Conservation (phyloP, 2,113 vertebrate genomes). For the Eptatretus burgeri region DNA sequence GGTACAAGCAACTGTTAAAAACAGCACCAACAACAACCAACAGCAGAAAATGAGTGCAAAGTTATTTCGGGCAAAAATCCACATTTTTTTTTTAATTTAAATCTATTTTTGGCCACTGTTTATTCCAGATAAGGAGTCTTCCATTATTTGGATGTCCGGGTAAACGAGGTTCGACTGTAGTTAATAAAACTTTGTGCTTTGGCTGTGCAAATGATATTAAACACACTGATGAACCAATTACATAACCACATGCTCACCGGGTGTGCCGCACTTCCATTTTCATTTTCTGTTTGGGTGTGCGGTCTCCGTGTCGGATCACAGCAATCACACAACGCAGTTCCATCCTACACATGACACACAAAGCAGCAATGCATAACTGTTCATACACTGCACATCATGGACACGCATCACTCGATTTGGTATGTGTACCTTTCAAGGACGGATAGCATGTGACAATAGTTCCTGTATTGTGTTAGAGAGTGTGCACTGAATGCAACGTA, state of each 20-base stretch:
- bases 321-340: slow-evolving; percentile 89
- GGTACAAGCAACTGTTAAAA: too few species aligned
- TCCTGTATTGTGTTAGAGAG: background rate
- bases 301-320: slow-evolving; percentile 70
- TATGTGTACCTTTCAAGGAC: background rate
- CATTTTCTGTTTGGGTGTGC: slow-evolving; percentile 97
- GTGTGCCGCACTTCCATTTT: slow-evolving; percentile 94
- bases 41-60: too few species aligned
- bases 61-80: too few species aligned
- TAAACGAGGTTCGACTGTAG: too few species aligned
- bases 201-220: too few species aligned
- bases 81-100: too few species aligned
- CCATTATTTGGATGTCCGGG: too few species aligned
- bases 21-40: too few species aligned
- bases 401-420: background rate
- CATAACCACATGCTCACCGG: slow-evolving; percentile 22
- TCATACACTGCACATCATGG: slow-evolving; percentile 1
- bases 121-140: too few species aligned
- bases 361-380: background rate
- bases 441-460: background rate
- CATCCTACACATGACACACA: slow-evolving; percentile 33
- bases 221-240: background rate
- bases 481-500: slow-evolving; percentile 18
- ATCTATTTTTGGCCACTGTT: too few species aligned
- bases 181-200: too few species aligned